phyloP scores from a whole-genome alignment of 2,113 vertebrate species.

The Notiomystis cincta region DNA sequence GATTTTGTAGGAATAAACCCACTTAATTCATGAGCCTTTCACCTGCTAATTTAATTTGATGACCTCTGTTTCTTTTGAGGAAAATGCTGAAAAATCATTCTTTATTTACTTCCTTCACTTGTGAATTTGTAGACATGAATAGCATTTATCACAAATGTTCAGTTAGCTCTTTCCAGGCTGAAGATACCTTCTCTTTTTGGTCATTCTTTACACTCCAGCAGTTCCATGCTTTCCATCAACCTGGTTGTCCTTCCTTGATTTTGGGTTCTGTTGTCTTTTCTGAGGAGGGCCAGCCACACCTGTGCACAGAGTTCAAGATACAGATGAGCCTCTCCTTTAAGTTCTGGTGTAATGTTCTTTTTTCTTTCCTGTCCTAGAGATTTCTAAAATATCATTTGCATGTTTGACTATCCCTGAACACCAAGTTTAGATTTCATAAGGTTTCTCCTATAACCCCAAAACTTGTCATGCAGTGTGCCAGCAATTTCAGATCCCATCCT shows the following conservation, averaged over 20 bases:
- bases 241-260: neutral
- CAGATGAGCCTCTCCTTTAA: neutral
- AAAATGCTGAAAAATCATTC: neutral
- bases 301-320: neutral
- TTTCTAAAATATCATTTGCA: neutral
- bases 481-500: neutral
- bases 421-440: neutral
- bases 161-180: neutral
- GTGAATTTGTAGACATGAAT: neutral
- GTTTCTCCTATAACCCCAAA: neutral
- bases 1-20: neutral
- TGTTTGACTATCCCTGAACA: neutral
- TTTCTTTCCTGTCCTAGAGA: neutral
- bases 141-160: neutral
- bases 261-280: neutral
- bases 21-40: neutral
- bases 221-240: neutral
- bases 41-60: neutral
- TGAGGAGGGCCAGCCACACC: neutral
- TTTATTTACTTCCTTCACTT: neutral
- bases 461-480: accelerated
- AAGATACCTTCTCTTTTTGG: neutral
- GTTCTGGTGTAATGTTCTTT: neutral
- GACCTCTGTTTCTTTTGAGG: neutral
- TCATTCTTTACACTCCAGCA: neutral